phyloP scores from a whole-genome alignment of 2,888 invertebrate species.

The Microplitis deprimator region DNA sequence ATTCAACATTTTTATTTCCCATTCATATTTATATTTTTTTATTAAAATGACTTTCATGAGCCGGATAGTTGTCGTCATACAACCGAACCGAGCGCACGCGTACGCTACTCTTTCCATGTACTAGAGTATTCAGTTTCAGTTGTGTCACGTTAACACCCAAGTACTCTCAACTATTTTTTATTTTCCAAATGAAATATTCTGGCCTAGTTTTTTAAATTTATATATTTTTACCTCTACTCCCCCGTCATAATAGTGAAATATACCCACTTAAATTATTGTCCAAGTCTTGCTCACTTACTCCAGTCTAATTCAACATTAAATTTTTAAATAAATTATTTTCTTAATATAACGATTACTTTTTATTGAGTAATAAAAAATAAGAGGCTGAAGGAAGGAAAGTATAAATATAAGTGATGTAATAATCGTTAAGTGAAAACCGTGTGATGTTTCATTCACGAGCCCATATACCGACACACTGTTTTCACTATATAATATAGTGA shows the following conservation, averaged over 20 bases:
- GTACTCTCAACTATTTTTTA: neutral
- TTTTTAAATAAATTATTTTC: neutral
- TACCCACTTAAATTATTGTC: neutral
- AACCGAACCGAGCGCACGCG: neutral
- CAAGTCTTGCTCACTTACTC: neutral
- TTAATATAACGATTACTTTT: conserved; percentile 1
- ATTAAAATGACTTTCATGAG: neutral
- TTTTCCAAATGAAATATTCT: neutral
- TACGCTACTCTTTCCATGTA: neutral
- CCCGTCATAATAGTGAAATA: neutral
- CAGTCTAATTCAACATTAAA: neutral
- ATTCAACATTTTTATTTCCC: too few species aligned
- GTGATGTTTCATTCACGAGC: conserved; percentile 35
- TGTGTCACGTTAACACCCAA: conserved; percentile 3
- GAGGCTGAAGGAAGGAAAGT: neutral
- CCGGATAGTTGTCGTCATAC: neutral
- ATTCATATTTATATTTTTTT: neutral
- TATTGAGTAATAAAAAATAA: neutral
- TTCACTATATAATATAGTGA: conserved; percentile 6
- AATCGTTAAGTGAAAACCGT: conserved; percentile 25
- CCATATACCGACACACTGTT: neutral
- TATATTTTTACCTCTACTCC: neutral
- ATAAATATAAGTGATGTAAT: conserved; percentile 24
- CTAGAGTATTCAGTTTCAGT: conserved; percentile 1
- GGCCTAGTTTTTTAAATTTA: conserved; percentile 8